phyloP scores from a whole-genome alignment of 2,888 invertebrate species.

The Xestia rhomboidea region DNA sequence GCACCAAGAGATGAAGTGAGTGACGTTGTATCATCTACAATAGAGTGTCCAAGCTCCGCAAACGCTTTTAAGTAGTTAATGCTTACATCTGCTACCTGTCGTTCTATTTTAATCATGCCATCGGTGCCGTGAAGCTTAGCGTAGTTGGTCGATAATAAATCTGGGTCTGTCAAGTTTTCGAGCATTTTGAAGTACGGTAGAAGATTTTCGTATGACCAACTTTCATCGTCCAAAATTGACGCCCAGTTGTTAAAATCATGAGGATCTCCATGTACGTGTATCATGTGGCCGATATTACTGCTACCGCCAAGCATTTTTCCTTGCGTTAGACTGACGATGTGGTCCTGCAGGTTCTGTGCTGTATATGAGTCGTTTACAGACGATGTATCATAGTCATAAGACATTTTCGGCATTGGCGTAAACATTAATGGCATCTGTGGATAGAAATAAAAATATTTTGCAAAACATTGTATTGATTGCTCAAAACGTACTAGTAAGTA shows the following conservation, averaged over 20 bases:
- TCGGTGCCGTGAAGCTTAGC: slow-evolving; percentile 44
- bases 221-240: slow-evolving; percentile 58
- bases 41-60: slow-evolving; percentile 27
- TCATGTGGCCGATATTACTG: slow-evolving; percentile 69
- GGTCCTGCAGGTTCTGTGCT: slow-evolving; percentile 57
- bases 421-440: slow-evolving; percentile 72
- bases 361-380: slow-evolving; percentile 67
- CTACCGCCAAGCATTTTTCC: slow-evolving; percentile 79
- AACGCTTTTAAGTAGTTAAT: slow-evolving; percentile 8
- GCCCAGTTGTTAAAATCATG: slow-evolving; percentile 73
- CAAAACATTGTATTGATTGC: too few relatives aligned
- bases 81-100: not conserved
- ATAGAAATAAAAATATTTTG: not conserved
- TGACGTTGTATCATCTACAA: slow-evolving; percentile 47
- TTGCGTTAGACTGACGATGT: slow-evolving; percentile 58
- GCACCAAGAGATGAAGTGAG: slow-evolving; percentile 21
- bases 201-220: slow-evolving; percentile 69
- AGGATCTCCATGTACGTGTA: slow-evolving; percentile 67
- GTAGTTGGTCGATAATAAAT: slow-evolving; percentile 42
- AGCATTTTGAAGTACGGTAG: slow-evolving; percentile 71
- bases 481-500: too few relatives aligned
- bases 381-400: slow-evolving; percentile 68
- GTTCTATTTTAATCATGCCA: slow-evolving; percentile 43
- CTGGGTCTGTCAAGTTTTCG: slow-evolving; percentile 69
- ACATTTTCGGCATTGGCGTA: slow-evolving; percentile 57